Evolutionary conservation across 2,888 invertebrate species (phyloP).

Genomic region (Patella caerulea): DNA sequence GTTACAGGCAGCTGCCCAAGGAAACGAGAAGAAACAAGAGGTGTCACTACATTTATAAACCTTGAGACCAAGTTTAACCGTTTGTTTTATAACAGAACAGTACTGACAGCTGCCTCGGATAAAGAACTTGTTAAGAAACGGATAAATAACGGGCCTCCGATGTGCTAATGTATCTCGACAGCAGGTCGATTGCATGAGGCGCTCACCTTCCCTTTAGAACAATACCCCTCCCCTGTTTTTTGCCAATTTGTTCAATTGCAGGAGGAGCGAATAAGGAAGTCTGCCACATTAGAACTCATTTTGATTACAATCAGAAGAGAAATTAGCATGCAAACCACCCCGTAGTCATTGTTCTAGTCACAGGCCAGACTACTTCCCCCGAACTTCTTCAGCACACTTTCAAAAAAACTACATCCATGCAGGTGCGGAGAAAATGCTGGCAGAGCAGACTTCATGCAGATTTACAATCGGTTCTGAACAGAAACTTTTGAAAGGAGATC

Average conservation of each 20-base stretch:
- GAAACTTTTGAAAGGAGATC: too few relatives aligned
- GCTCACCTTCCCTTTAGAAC: not conserved
- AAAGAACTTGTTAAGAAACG: slow-evolving; percentile 2
- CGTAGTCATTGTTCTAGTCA: too few relatives aligned
- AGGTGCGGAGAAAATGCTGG: too few relatives aligned
- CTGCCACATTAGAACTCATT: too few relatives aligned
- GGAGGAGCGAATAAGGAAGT: too few relatives aligned
- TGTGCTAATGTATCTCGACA: not conserved
- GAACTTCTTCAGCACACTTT: too few relatives aligned
- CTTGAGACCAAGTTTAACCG: not conserved
- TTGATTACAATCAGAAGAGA: too few relatives aligned
- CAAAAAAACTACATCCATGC: too few relatives aligned
- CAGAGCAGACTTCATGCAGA: too few relatives aligned
- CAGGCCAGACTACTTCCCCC: too few relatives aligned
- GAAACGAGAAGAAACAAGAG: slow-evolving; percentile 1
- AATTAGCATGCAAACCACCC: too few relatives aligned
- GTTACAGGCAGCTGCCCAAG: not conserved
- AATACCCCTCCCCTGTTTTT: slow-evolving; percentile 7
- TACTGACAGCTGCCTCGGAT: not conserved
- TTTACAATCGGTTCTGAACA: too few relatives aligned
- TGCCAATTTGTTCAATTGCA: not conserved
- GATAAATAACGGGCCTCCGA: not conserved
- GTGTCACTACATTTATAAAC: slow-evolving; percentile 2
- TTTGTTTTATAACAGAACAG: not conserved
- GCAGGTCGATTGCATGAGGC: slow-evolving; percentile 5